Conservation (phyloP, 2,888 invertebrate genomes). For the Mellilla xanthometata region DNA sequence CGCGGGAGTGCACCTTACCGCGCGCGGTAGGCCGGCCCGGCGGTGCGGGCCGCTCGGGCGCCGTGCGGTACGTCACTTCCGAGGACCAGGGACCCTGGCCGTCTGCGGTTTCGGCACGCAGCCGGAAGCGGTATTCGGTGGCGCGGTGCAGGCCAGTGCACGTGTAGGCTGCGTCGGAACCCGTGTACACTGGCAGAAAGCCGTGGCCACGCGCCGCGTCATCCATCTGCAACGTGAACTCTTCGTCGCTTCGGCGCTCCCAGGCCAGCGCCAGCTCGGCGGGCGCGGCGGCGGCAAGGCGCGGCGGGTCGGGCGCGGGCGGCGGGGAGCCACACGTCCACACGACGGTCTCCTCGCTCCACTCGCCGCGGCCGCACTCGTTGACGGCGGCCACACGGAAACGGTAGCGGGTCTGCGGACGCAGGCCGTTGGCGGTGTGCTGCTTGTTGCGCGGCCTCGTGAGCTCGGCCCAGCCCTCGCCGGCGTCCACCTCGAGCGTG, state of each 20-base stretch:
- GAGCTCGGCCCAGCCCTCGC: slow-evolving; percentile 88
- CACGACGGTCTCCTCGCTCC: slow-evolving; percentile 86
- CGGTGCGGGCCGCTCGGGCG: slow-evolving; percentile 89
- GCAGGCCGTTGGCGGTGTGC: slow-evolving; percentile 88
- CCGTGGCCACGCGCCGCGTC: slow-evolving; percentile 87
- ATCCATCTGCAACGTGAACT: slow-evolving; percentile 93
- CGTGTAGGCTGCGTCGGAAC: slow-evolving; percentile 86
- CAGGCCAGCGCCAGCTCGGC: slow-evolving; percentile 87
- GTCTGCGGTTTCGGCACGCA: slow-evolving; percentile 91
- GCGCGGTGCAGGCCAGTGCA: slow-evolving; percentile 88
- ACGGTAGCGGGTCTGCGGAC: slow-evolving; percentile 90
- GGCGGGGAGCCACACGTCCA: slow-evolving; percentile 92
- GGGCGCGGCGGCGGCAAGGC: slow-evolving; percentile 84
- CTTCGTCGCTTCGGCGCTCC: slow-evolving; percentile 90
- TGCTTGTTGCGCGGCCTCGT: slow-evolving; percentile 89
- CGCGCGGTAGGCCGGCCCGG: slow-evolving; percentile 91
- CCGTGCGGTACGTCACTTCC: slow-evolving; percentile 89
- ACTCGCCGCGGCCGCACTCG: slow-evolving; percentile 88
- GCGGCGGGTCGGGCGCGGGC: slow-evolving; percentile 89
- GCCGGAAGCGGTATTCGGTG: slow-evolving; percentile 91
- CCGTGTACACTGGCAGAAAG: slow-evolving; percentile 90
- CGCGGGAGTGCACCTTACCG: slow-evolving; percentile 91
- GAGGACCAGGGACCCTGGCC: slow-evolving; percentile 93
- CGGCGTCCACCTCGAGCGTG: slow-evolving; percentile 89
- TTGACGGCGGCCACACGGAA: slow-evolving; percentile 93